Evolutionary conservation across 2,888 invertebrate species (phyloP).

Genomic region (Boloria selene): DNA sequence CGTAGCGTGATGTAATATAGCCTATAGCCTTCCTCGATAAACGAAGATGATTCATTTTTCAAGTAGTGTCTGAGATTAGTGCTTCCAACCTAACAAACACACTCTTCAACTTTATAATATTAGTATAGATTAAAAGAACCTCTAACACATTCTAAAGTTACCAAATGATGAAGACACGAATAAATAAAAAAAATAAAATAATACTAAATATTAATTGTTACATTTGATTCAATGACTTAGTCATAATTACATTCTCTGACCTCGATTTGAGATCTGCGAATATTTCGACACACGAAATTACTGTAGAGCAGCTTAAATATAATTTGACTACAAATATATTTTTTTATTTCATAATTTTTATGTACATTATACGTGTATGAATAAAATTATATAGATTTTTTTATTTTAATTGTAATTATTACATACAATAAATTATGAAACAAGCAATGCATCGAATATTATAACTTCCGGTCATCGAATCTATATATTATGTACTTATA

Average conservation of each 20-base stretch:
- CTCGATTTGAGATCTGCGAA: conserved; percentile 25
- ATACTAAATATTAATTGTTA: conserved; percentile 12
- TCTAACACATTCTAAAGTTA: no score
- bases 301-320: conserved; percentile 17
- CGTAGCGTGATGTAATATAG: no score
- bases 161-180: no score
- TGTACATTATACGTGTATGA: background rate
- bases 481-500: background rate
- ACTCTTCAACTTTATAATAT: no score
- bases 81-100: no score
- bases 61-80: no score
- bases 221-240: conserved; percentile 6
- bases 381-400: background rate
- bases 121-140: no score
- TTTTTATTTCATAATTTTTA: background rate
- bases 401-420: background rate
- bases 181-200: background rate
- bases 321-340: background rate
- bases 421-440: background rate
- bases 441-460: no score
- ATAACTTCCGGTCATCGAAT: background rate
- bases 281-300: conserved; percentile 27
- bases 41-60: no score
- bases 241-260: conserved; percentile 31
- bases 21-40: no score